phyloP scores from a whole-genome alignment of 1,140 invertebrate species.

The Pseudachorutes palmiensis region DNA sequence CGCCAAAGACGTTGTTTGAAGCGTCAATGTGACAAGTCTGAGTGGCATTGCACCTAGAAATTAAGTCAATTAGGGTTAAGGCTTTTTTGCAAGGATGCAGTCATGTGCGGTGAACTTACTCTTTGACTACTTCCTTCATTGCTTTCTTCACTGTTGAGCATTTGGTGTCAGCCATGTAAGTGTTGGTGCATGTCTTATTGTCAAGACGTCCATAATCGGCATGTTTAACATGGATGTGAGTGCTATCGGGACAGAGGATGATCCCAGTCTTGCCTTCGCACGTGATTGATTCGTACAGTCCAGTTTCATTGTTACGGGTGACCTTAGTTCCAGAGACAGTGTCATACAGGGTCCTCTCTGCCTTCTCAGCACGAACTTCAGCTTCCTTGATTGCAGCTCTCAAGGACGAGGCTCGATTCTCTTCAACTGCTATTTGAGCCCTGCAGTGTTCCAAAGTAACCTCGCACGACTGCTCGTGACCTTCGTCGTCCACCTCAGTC shows the following conservation, averaged over 20 bases:
- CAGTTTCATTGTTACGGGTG: background rate
- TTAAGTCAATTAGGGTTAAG: background rate
- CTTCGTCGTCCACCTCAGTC: no score
- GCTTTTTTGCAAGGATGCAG: background rate
- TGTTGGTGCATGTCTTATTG: background rate
- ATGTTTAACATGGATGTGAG: background rate
- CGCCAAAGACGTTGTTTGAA: background rate
- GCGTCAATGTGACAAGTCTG: background rate
- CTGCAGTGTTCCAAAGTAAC: no score
- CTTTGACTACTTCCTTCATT: background rate
- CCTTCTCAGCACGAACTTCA: background rate
- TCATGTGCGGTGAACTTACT: background rate
- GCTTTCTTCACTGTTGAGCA: background rate
- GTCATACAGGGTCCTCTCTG: background rate
- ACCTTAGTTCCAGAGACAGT: background rate
- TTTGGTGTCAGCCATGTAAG: background rate
- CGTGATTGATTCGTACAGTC: background rate
- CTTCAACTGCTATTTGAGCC: no score
- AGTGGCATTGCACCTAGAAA: background rate
- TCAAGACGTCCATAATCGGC: background rate
- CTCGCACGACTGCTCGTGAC: no score
- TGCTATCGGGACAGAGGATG: background rate
- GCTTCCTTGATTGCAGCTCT: no score
- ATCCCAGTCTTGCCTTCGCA: background rate
- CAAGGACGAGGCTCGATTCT: no score